These are phyloP conservation scores for Pharmacophagus antenor DNA, from an alignment of 2,888 invertebrate genomes.

Conservation along the genomic window DNA sequence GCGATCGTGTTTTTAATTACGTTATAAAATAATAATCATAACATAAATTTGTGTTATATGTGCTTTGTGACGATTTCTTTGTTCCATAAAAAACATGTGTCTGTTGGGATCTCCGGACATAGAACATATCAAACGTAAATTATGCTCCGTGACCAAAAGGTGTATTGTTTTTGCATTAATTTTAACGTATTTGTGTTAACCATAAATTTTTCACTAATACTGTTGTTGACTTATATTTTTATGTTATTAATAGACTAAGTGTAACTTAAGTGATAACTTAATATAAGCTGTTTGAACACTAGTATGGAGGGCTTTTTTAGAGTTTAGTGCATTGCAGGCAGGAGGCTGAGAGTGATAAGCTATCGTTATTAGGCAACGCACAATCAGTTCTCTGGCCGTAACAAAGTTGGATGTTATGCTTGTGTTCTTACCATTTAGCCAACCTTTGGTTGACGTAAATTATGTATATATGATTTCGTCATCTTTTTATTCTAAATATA, in stretches of 20 bases:
- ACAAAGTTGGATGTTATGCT: neutral
- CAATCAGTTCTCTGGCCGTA: neutral
- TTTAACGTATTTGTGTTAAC: neutral
- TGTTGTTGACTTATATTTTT: no score
- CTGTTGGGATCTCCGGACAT: slow-evolving; percentile 45
- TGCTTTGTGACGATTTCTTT: slow-evolving; percentile 30
- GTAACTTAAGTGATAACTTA: no score
- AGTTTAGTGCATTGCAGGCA: neutral
- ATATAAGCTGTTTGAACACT: no score
- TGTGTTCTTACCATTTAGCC: no score
- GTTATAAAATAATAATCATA: neutral
- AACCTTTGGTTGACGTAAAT: no score
- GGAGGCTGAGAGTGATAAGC: neutral
- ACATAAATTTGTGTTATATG: slow-evolving; percentile 5
- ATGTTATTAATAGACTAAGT: no score
- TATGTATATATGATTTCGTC: no score
- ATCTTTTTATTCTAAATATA: no score
- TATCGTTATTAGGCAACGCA: neutral
- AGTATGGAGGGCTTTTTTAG: no score
- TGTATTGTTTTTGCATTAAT: slow-evolving; percentile 33
- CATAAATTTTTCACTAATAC: no score
- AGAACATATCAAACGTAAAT: slow-evolving; percentile 38
- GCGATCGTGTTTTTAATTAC: slow-evolving; percentile 14
- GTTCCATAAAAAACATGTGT: slow-evolving; percentile 52
- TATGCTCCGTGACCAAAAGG: slow-evolving; percentile 57